Conservation (phyloP, 1,140 invertebrate species). For the Aphaenogaster ashmeadi region DNA sequence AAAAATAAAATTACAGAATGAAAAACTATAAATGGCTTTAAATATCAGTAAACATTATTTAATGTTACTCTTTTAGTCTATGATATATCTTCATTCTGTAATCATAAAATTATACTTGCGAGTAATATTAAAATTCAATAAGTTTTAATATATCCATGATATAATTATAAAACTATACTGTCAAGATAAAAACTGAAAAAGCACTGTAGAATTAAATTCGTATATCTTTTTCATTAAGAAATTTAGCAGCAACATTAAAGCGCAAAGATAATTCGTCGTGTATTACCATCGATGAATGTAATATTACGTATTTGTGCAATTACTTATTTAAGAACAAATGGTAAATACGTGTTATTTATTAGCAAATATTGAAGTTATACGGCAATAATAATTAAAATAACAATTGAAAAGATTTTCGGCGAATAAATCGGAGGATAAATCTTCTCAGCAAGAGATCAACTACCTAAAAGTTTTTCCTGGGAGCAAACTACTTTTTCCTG, state of each 20-base stretch:
- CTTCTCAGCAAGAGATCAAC: constrained; percentile 19
- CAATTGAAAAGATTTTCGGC: constrained; percentile 25
- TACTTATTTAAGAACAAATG: background rate
- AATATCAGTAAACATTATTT: background rate
- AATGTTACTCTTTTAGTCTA: background rate
- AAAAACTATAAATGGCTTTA: background rate
- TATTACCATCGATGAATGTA: background rate
- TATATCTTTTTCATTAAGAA: constrained; percentile 1
- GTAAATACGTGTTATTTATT: background rate
- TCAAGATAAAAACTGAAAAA: background rate
- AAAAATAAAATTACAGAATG: too few species aligned
- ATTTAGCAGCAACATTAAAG: background rate
- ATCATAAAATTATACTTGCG: background rate
- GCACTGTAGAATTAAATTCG: background rate
- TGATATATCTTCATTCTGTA: too few species aligned
- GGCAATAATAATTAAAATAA: background rate
- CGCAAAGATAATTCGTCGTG: background rate
- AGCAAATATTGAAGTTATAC: background rate
- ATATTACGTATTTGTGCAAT: background rate
- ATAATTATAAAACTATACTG: background rate
- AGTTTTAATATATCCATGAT: background rate
- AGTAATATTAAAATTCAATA: background rate
- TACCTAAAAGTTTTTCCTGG: constrained; percentile 35
- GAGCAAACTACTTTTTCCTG: constrained; percentile 54
- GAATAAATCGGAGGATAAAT: constrained; percentile 35